Conservation (phyloP, 2,113 vertebrate genomes). For the Orthonyx spaldingii region DNA sequence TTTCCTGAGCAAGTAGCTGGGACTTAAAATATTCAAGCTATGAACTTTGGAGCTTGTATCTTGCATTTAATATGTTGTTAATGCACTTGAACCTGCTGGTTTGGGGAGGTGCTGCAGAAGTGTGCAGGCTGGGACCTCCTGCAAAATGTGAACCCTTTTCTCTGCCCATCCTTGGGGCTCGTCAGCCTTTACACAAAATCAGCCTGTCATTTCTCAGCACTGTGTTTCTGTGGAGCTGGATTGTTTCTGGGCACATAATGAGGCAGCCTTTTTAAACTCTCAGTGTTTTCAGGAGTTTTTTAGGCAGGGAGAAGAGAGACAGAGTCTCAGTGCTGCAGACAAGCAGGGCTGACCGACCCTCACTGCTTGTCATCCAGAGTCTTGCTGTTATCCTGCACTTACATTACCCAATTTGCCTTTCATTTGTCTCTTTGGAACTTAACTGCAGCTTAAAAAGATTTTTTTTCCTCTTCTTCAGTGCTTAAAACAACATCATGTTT, state of each 20-base stretch:
- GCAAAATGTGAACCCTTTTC: rapidly evolving
- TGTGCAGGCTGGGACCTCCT: rapidly evolving
- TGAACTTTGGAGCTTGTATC: not conserved
- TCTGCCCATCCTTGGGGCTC: not conserved
- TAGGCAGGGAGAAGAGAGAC: not conserved
- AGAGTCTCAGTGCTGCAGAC: not conserved
- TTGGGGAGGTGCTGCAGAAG: not conserved
- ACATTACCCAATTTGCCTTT: not conserved
- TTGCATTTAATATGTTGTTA: not conserved
- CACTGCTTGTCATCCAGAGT: rapidly evolving
- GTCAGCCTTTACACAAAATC: rapidly evolving
- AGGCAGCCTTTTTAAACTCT: not conserved
- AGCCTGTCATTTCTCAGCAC: rapidly evolving
- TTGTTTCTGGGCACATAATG: rapidly evolving
- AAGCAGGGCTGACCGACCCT: rapidly evolving
- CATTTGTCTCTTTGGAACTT: not conserved
- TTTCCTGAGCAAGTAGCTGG: not conserved
- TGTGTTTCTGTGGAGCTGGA: rapidly evolving
- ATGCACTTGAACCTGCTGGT: not conserved
- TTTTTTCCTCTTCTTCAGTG: rapidly evolving
- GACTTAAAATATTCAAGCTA: not conserved
- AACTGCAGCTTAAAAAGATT: not conserved
- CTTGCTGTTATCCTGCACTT: not conserved
- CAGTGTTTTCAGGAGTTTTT: too few species aligned
- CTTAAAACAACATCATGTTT: not conserved